Evolutionary conservation across 2,113 vertebrate genomes (phyloP), one percentile per base, ranked within the genome.

Genomic region (Pelodiscus sinensis): DNA sequence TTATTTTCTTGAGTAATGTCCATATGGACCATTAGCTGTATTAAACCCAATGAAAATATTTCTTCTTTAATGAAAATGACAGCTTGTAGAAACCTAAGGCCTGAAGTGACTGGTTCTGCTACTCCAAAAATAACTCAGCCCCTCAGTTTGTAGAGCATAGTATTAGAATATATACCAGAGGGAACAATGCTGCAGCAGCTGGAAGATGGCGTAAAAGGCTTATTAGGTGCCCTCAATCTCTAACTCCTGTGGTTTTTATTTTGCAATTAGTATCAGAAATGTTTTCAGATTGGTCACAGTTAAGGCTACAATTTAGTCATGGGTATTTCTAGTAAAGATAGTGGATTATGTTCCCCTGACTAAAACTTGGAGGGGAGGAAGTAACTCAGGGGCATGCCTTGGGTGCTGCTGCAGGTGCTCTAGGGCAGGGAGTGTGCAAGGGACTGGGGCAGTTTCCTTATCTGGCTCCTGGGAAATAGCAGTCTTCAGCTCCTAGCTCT

Each of bases 21-120:
- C 91, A 71, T 91, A 85, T 95, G 82, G 92, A 88, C 93, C 11
- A 35, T 77, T 95, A 94, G 38, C 22, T 55, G 3, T 92, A 84
- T 44, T 91, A 86, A 88, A 62, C 31, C 9, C 35, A 13, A 71
- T n/a, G 81, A 83, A 93, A 91, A 86, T 6, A 81, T 25, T 9
- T 21, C 9, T 19, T 82, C 12, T 62, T 22, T 44, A 8, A 94
- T 80, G 0, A 24, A 89, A 84, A 35, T 87, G 90, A 77, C 79
- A 8, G 10, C 2, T 92, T 68, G 7, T 68, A 77, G 15, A 44
- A 94, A 79, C 6, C 35, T 54, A 52, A 11, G 2, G 5, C 79
- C 18, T 75, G 44, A 87, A 78, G 38, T 84, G 77, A 38, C 4
- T 80, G 60, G 29, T 78, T 73, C 52, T 68, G 18, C 31, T 80